Conservation (phyloP, 2,888 invertebrate species). For the Caenorhabditis zanzibari region DNA sequence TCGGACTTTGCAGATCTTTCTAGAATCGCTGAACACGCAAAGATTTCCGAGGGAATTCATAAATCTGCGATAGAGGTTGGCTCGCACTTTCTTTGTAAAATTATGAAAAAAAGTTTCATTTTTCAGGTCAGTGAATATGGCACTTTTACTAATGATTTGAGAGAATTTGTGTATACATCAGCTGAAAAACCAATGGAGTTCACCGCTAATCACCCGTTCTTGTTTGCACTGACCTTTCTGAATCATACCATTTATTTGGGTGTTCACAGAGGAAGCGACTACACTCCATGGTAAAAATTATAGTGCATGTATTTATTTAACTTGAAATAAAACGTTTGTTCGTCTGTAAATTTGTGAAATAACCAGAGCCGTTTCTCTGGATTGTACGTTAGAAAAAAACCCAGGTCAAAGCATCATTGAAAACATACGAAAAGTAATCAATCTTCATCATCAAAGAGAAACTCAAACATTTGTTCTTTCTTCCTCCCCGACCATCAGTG, state of each 20-base stretch:
- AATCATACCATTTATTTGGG: neutral
- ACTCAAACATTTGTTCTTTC: slow-evolving; percentile 22
- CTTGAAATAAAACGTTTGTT: too few species aligned
- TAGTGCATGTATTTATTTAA: neutral
- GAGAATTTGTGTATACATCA: too few species aligned
- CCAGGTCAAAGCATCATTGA: neutral
- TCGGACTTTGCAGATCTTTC: slow-evolving; percentile 48
- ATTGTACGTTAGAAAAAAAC: neutral
- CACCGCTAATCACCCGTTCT: neutral
- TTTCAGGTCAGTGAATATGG: neutral
- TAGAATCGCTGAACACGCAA: slow-evolving; percentile 58
- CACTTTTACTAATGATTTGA: neutral
- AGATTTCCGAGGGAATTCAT: slow-evolving; percentile 75
- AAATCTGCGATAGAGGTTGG: slow-evolving; percentile 78
- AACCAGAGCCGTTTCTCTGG: too few species aligned
- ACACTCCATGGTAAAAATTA: too few species aligned
- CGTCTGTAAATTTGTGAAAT: too few species aligned
- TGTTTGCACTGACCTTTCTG: slow-evolving; percentile 2
- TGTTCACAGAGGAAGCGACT: neutral
- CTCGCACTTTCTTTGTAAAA: too few species aligned
- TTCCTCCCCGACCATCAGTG: slow-evolving; percentile 2
- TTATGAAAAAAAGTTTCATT: too few species aligned
- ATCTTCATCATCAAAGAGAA: neutral
- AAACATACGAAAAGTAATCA: neutral
- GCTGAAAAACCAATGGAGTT: too few species aligned